These are phyloP conservation scores for Typhlomys cinereus DNA, from an alignment of 2,113 vertebrate genomes.

Conservation along the genomic window DNA sequence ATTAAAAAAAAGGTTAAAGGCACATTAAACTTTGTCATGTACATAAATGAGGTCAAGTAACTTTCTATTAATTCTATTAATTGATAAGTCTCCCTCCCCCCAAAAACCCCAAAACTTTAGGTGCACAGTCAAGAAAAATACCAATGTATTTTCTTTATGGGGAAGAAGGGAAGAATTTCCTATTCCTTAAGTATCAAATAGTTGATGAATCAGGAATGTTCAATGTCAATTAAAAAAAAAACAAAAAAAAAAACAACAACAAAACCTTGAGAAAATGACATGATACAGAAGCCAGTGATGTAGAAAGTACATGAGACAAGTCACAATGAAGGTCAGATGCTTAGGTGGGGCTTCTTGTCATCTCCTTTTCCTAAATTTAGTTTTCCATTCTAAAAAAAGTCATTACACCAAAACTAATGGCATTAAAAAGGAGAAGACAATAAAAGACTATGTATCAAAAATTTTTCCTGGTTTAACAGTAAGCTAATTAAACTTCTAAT, in stretches of 20 bases:
- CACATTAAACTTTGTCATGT: not conserved
- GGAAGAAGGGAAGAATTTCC: not conserved
- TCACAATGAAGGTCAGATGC: not conserved
- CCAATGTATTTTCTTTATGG: not conserved
- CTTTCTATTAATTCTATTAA: constrained; percentile 6
- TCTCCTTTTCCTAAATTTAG: constrained; percentile 2
- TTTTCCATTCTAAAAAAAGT: constrained; percentile 26
- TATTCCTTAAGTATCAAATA: not conserved
- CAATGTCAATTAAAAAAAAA: not conserved
- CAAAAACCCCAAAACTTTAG: constrained; percentile 1
- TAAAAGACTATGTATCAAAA: not conserved
- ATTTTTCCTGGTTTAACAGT: constrained; percentile 16
- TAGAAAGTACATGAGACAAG: not conserved
- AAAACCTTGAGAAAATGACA: not conserved
- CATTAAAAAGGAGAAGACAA: not conserved
- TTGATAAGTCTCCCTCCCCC: too few species aligned
- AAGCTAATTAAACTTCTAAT: constrained; percentile 1
- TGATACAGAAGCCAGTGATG: not conserved
- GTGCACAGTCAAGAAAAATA: constrained; percentile 28
- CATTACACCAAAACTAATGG: not conserved
- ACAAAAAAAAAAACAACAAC: not conserved
- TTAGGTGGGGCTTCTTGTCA: not conserved
- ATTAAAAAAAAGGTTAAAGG: constrained; percentile 64
- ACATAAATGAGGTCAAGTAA: constrained; percentile 34
- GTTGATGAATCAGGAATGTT: not conserved